Evolutionary conservation across 2,113 vertebrate genomes (phyloP), one percentile per base, ranked within the genome.

Genomic region (Lichenostomus cassidix): DNA sequence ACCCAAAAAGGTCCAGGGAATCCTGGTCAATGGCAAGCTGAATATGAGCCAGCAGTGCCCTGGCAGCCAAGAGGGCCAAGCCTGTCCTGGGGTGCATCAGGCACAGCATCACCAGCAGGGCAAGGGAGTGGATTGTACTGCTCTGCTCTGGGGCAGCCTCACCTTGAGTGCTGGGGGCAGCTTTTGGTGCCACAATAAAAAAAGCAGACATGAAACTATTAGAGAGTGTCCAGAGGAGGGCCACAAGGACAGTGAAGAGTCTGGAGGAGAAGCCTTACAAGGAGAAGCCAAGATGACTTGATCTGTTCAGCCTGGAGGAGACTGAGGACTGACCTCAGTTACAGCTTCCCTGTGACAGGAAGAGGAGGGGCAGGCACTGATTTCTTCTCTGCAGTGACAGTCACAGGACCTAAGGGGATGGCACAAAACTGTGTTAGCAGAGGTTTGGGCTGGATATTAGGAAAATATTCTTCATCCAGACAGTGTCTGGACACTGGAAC

Each of bases 41-140:
- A 41, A 24, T 1, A 3, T 12, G 10, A 16, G 29, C 0, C 15
- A 85, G 42, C 52, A 65, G 35, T 35, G 24, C 12, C 20, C 42
- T 65, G 35, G 12, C 42, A 49, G 7, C 12, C 83, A 25, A 29
- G 29, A 58, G 3, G 12, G 19, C 29, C 50, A 65, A 0, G 5
- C 1, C 0, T 65, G 29, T 35, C 20, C 20, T 35, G 29, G 50
- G 29, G 8, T 0, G 8, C 20, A 49, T n/a, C 83, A 58, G 42
- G 42, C 29, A 28, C 16, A 65, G 19, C 41, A 65, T 20, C 0
- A 0, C 7, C 82, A 75, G 12, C 15, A 0, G 0, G 19, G 11
- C 9, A 56, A n/a, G 20, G 24, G 24, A 65, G 10, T 19, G 23
- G 10, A 49, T 16, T 65, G 8, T 67, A 24, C 29, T 0, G 1